Evolutionary conservation across 2,113 vertebrate genomes (phyloP).

Genomic region (Heterocephalus glaber): DNA sequence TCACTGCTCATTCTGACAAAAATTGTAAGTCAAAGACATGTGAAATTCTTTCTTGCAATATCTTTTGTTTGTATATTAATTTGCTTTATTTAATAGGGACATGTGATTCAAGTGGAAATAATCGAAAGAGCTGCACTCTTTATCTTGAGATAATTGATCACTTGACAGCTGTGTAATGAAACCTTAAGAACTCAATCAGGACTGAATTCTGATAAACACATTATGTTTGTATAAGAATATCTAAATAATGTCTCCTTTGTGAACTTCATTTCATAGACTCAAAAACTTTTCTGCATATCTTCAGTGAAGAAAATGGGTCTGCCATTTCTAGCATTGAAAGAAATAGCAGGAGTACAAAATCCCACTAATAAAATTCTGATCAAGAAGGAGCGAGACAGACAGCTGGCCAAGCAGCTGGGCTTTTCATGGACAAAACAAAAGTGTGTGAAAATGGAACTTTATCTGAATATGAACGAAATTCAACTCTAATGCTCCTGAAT

Average conservation of each 20-base stretch:
- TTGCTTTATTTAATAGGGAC: not conserved
- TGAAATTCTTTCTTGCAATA: not conserved
- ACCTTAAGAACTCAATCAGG: slow-evolving; percentile 61
- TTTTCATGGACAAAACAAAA: slow-evolving; percentile 62
- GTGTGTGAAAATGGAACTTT: slow-evolving; percentile 44
- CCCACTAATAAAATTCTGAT: slow-evolving; percentile 22
- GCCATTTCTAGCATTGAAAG: slow-evolving; percentile 48
- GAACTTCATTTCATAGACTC: slow-evolving; percentile 43
- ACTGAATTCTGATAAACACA: slow-evolving; percentile 64
- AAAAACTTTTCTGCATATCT: slow-evolving; percentile 44
- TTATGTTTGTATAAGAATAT: slow-evolving; percentile 62
- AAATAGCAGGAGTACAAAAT: slow-evolving; percentile 44
- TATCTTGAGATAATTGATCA: slow-evolving; percentile 66
- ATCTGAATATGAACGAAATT: slow-evolving; percentile 64
- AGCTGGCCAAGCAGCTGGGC: slow-evolving; percentile 73
- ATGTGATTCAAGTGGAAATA: not conserved
- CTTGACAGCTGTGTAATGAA: slow-evolving; percentile 57
- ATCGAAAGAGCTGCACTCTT: slow-evolving; percentile 60
- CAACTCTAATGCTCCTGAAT: slow-evolving; percentile 24
- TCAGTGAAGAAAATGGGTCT: slow-evolving; percentile 37
- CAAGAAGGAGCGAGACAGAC: slow-evolving; percentile 52
- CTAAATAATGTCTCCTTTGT: slow-evolving; percentile 36
- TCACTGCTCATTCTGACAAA: slow-evolving; percentile 5
- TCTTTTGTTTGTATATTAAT: slow-evolving; percentile 42
- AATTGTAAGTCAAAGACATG: not conserved